Evolutionary conservation across 2,113 vertebrate species (phyloP).

Genomic region (Lophura nycthemera): DNA sequence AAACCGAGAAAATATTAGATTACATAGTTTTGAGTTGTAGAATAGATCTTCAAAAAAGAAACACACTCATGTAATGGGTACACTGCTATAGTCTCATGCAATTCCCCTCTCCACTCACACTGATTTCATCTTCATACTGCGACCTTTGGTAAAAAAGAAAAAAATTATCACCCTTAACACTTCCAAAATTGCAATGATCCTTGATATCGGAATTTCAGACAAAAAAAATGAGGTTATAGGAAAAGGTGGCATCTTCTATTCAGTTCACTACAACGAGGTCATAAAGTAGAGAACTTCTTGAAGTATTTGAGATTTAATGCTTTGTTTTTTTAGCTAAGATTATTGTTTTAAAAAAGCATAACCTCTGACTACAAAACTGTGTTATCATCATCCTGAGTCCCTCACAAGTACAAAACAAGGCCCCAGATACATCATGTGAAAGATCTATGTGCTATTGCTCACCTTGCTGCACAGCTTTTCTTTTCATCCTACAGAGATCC

Average conservation of each 20-base stretch:
- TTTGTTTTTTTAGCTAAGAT: not conserved
- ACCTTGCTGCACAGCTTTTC: not conserved
- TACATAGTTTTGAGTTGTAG: not conserved
- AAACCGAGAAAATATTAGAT: not conserved
- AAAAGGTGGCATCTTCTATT: not conserved
- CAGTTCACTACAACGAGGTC: not conserved
- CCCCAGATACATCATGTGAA: not conserved
- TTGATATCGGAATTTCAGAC: not conserved
- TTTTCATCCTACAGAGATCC: not conserved
- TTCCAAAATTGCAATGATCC: not conserved
- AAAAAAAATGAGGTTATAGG: not conserved
- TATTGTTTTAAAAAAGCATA: not conserved
- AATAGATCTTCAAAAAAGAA: constrained; percentile 2
- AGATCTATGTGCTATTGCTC: not conserved
- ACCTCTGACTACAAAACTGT: not conserved
- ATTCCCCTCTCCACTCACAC: not conserved
- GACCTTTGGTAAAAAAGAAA: not conserved
- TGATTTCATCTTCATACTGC: not conserved
- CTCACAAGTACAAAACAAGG: not conserved
- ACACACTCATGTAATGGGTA: not conserved
- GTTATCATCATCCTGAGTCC: not conserved
- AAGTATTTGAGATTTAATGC: not conserved
- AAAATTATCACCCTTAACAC: not conserved
- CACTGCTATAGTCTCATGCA: not conserved
- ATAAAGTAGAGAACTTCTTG: not conserved